A percentile compares a stretch with the other conserved stretches of the same genome.
Evolutionary conservation across 1,140 invertebrate species (phyloP).

Genomic region (Ips typographus): DNA sequence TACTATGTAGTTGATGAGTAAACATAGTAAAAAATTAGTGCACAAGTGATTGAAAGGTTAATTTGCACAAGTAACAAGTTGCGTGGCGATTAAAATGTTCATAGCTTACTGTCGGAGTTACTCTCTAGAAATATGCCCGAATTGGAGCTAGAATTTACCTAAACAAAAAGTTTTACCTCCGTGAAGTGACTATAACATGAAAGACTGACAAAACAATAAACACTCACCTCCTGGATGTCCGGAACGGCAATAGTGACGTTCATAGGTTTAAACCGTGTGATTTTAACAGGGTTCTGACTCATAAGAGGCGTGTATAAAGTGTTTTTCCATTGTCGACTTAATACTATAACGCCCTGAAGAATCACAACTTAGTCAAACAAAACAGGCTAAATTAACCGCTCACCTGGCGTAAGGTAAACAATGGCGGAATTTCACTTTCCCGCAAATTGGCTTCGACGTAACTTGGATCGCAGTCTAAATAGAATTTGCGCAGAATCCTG

Average conservation of each 20-base stretch:
- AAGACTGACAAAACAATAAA: constrained; percentile 7
- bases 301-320: constrained; percentile 90
- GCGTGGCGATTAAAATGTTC: constrained; percentile 7
- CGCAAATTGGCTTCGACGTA: constrained; percentile 83
- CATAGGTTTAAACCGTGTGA: constrained; percentile 74
- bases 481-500: constrained; percentile 83
- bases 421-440: constrained; percentile 78
- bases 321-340: constrained; percentile 96
- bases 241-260: constrained; percentile 88
- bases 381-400: constrained; percentile 7
- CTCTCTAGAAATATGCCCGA: constrained; percentile 29
- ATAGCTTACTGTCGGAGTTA: constrained; percentile 34
- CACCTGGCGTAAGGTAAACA: constrained; percentile 85
- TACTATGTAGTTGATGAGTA: background rate
- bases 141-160: constrained; percentile 37
- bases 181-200: background rate
- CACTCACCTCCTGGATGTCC: constrained; percentile 72
- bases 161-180: constrained; percentile 22
- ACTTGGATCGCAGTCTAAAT: constrained; percentile 71
- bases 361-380: background rate
- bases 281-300: constrained; percentile 87
- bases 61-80: constrained; percentile 18
- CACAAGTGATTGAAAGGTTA: constrained; percentile 22
- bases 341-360: constrained; percentile 80
- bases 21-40: constrained; percentile 20